Evolutionary conservation across 1,140 invertebrate genomes (phyloP), one percentile per base, ranked within the genome.

Genomic region (Conus ventricosus): DNA sequence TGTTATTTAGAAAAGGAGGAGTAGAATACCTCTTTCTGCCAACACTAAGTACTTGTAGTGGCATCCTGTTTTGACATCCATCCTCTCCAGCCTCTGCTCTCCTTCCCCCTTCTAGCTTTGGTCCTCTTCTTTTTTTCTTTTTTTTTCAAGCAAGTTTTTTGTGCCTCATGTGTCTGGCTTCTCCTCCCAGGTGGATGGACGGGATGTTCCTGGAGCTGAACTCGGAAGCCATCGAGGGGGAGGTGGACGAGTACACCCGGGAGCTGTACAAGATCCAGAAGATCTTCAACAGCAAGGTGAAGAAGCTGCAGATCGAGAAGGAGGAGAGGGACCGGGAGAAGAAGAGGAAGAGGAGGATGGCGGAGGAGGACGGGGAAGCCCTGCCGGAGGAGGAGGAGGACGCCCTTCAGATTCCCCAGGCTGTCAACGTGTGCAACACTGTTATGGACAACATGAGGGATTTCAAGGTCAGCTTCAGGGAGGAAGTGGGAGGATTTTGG

Each of bases 121-220:
- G 39, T 0, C 3, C 39, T 60, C 5, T 60, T 60, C 5, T 60
- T 60, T 60, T 60, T 4, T 60, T 60, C 5, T 60, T 60, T 60
- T 60, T 8, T 60, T 60, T 8, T 60, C 57, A 60, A 8, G 4
- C 39, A 39, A 39, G 39, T 39, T 39, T 39, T 39, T 39, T 39
- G 39, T 39, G 39, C 39, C 39, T 39, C 39, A n/a, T n/a, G n/a
- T 39, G 39, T n/a, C n/a, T n/a, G 39, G 39, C 39, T 39, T 39
- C 39, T 39, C 39, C 39, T 39, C 25, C 25, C 83, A 91, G 90
- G 82, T 99, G 98, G 97, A 97, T 98, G 96, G 97, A 98, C 95
- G 98, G 98, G n/a, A 96, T 97, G 5, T 99, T 99, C 95, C 96
- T 97, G 93, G 97, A 97, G 92, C 95, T 99, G 78, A 96, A 98